A percentile compares a stretch with the other conserved stretches of the same genome.
Conservation (phyloP, 1,140 invertebrate species). For the Macrosteles quadrilineatus region DNA sequence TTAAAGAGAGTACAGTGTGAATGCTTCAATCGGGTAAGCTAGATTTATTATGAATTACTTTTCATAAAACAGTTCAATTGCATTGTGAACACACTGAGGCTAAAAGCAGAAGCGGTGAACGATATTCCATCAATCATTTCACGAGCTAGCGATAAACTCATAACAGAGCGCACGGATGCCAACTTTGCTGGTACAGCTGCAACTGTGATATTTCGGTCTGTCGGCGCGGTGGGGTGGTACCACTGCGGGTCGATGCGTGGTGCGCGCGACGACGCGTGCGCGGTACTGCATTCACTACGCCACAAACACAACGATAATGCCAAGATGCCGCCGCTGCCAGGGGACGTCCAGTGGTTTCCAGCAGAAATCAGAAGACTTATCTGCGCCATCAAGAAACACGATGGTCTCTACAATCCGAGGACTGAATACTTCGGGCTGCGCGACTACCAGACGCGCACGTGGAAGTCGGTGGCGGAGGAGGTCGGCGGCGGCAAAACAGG, state of each 20-base stretch:
- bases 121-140: too few relatives aligned
- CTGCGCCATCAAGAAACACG: conserved; percentile 4
- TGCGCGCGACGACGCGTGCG: conserved; percentile 12
- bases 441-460: neutral
- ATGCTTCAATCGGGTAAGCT: too few relatives aligned
- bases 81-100: too few relatives aligned
- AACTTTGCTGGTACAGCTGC: too few relatives aligned
- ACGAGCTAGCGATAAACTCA: too few relatives aligned
- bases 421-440: neutral
- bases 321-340: neutral
- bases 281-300: conserved; percentile 11
- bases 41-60: too few relatives aligned
- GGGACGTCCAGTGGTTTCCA: conserved; percentile 13
- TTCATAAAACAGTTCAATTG: too few relatives aligned
- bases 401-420: neutral
- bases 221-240: neutral
- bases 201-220: neutral
- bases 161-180: too few relatives aligned
- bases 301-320: too few relatives aligned
- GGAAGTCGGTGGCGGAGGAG: conserved; percentile 2
- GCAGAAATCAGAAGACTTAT: conserved; percentile 6
- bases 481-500: conserved; percentile 15
- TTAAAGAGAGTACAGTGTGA: too few relatives aligned
- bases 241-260: neutral
- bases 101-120: too few relatives aligned